Percentiles rank a stretch among this genome's conserved stretches.
phyloP scores from a whole-genome alignment of 1,140 invertebrate genomes.

The Mamestra configurata region DNA sequence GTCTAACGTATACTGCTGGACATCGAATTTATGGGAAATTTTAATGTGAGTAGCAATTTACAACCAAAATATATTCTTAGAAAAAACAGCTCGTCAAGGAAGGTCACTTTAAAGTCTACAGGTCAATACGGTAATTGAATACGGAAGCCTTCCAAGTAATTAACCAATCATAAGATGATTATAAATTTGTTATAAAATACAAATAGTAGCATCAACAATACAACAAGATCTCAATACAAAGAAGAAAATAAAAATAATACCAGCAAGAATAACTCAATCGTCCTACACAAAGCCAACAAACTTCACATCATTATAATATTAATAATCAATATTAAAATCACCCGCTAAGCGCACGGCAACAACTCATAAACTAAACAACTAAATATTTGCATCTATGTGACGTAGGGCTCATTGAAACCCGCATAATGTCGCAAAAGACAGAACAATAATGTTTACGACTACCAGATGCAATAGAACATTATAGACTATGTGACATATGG shows the following conservation, averaged over 20 bases:
- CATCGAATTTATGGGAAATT: no score
- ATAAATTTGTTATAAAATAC: no score
- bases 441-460: slow-evolving; percentile 67
- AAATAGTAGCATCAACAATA: no score
- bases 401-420: slow-evolving; percentile 62
- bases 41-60: no score
- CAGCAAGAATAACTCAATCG: background rate
- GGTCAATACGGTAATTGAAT: background rate
- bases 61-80: no score
- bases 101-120: background rate
- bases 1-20: no score
- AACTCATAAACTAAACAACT: slow-evolving; percentile 21
- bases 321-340: slow-evolving; percentile 21
- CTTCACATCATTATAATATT: background rate
- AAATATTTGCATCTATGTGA: slow-evolving; percentile 35
- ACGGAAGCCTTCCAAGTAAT: background rate
- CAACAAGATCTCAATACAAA: background rate
- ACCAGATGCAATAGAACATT: slow-evolving; percentile 66
- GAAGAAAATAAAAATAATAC: background rate
- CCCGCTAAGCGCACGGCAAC: background rate
- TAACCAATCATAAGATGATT: no score
- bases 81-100: background rate
- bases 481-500: slow-evolving; percentile 49
- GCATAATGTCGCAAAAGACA: slow-evolving; percentile 63
- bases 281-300: background rate